phyloP scores from a whole-genome alignment of 2,888 invertebrate species.

The Sinelater perroti region DNA sequence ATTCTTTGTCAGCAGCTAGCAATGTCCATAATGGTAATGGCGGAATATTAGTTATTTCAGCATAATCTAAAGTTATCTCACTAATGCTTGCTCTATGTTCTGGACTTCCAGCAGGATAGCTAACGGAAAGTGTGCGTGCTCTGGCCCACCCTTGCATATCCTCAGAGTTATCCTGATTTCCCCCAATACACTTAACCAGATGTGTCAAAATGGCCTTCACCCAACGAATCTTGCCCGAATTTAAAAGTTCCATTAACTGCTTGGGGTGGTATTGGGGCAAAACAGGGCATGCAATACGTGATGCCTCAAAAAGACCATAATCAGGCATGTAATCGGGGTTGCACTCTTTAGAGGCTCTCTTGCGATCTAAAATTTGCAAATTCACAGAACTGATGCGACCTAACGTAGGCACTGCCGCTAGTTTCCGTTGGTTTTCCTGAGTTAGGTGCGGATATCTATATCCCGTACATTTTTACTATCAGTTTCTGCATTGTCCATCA shows the following conservation, averaged over 20 bases:
- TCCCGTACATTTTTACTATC: conserved; percentile 71
- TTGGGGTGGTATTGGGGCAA: conserved; percentile 99
- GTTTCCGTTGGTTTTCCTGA: conserved; percentile 71
- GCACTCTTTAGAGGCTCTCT: conserved; percentile 62
- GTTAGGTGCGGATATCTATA: conserved; percentile 74
- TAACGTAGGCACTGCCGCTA: conserved; percentile 79
- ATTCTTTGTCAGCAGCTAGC: conserved; percentile 91
- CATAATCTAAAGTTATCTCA: conserved; percentile 89
- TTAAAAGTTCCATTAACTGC: conserved; percentile 96
- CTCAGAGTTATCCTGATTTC: conserved; percentile 61
- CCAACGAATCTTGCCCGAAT: conserved; percentile 97
- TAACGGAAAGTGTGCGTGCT: conserved; percentile 88
- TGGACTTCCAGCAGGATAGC: conserved; percentile 84
- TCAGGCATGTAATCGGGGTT: conserved; percentile 87
- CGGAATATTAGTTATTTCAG: conserved; percentile 97
- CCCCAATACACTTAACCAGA: conserved; percentile 80
- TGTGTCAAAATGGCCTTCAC: conserved; percentile 98
- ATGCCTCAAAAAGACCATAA: conserved; percentile 96
- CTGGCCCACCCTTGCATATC: conserved; percentile 81
- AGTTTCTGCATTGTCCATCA: conserved; percentile 69
- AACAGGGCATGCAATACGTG: conserved; percentile 95
- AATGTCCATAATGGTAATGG: conserved; percentile 97
- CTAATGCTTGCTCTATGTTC: conserved; percentile 83
- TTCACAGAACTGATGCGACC: conserved; percentile 87
- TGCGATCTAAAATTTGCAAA: conserved; percentile 78